Evolutionary conservation across 2,797 vertebrate genomes (phyloP).

Genomic region (Cirrhinus mrigala): DNA sequence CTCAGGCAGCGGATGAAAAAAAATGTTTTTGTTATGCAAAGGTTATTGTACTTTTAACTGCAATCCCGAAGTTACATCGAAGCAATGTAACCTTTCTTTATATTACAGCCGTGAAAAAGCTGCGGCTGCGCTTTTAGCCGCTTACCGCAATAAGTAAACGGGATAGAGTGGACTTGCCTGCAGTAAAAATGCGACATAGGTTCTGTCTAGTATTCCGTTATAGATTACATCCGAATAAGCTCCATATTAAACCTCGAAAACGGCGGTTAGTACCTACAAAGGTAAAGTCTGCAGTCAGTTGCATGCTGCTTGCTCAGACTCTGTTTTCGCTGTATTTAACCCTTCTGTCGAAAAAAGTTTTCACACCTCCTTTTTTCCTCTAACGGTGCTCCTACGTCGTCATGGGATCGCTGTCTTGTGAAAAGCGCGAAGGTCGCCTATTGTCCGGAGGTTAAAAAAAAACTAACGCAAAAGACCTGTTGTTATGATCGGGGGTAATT

Average conservation of each 20-base stretch:
- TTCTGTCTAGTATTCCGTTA: background rate
- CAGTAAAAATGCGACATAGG: background rate
- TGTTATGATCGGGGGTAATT: constrained; percentile 81
- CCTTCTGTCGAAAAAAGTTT: constrained; percentile 25
- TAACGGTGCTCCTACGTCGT: constrained; percentile 40
- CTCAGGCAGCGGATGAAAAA: constrained; percentile 66
- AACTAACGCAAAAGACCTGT: constrained; percentile 76
- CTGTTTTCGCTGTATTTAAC: constrained; percentile 1
- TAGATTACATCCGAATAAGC: background rate
- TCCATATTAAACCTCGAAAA: background rate
- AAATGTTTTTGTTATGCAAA: constrained; percentile 79
- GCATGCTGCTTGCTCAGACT: background rate
- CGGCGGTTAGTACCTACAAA: background rate
- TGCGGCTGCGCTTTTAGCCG: constrained; percentile 21
- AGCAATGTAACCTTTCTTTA: constrained; percentile 62
- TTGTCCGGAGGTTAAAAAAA: constrained; percentile 62
- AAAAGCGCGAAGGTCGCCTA: constrained; percentile 65
- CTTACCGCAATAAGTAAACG: background rate
- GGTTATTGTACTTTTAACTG: constrained; percentile 77
- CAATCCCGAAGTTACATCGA: constrained; percentile 70
- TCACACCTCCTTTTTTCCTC: constrained; percentile 13
- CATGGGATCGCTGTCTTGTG: constrained; percentile 65
- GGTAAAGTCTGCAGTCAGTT: background rate
- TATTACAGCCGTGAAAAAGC: constrained; percentile 55
- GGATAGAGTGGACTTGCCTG: background rate